Evolutionary conservation across 2,113 vertebrate genomes (phyloP), one percentile per base, ranked within the genome.

Genomic region (Alligator sinensis): DNA sequence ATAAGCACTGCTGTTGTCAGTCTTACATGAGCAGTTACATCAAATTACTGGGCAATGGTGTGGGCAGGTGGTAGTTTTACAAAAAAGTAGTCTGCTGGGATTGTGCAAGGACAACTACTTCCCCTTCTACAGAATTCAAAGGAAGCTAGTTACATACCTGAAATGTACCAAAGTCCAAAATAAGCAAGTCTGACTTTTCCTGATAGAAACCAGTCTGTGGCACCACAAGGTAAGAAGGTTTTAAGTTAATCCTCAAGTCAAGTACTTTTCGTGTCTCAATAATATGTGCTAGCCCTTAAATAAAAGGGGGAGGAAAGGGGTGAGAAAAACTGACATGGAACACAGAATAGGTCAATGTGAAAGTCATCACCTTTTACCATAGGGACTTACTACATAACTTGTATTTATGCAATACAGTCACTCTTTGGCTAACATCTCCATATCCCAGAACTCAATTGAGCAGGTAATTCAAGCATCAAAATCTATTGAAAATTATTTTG

Each of bases 221-320:
- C 79, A 99, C 4, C 92, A 99, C 97, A 75, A 99, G 97, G 92
- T 99, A 99, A 60, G 99, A 99, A 24, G 99, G 99, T 76, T 99
- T 99, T 84, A 99, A 96, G 96, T 99, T 95, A 6, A 99, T 98
- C 94, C 96, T 98, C 97, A 99, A 96, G 88, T 99, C 99, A 77
- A 99, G 98, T 34, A 99, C 98, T 95, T 99, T 99, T 22, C 99
- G 97, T 74, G 99, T 99, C 97, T 99, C 98, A n/a, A 99, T 99
- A 80, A 99, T 99, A 94, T 99, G 99, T 87, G 97, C 98, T 85
- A 99, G 97, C 77, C 99, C 99, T 99, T 94, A 66, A 96, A 97
- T 7, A 79, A 75, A 77, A 66, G 72, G n/a, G 34, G 92, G 12
- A 75, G 11, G 5, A 55, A 47, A 47, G 47, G 47, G 47, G 47